These are phyloP conservation scores for Lophius piscatorius DNA, from an alignment of 2,113 vertebrate genomes.

Conservation along the genomic window DNA sequence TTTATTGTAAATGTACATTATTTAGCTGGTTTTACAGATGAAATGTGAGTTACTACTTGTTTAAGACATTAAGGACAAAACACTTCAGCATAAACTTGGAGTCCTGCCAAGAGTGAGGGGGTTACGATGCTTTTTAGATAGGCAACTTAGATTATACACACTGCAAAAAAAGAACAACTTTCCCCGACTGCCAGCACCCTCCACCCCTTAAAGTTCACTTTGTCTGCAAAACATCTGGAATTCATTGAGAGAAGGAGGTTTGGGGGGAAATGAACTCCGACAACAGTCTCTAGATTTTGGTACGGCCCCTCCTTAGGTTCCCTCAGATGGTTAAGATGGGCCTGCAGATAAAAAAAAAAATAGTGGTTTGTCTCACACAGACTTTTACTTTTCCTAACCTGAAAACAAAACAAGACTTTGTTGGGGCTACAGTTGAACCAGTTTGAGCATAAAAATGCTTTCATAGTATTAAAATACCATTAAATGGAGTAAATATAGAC, in stretches of 20 bases:
- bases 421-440: constrained; percentile 8
- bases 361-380: constrained; percentile 60
- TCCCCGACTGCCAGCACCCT: constrained; percentile 38
- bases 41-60: constrained; percentile 12
- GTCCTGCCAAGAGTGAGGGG: constrained; percentile 33
- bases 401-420: constrained; percentile 33
- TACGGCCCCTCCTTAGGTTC: constrained; percentile 75
- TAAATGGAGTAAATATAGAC: not conserved
- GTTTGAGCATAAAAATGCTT: constrained; percentile 1
- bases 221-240: constrained; percentile 88
- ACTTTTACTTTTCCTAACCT: constrained; percentile 36
- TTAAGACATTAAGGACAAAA: constrained; percentile 28
- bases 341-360: constrained; percentile 82
- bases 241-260: constrained; percentile 76
- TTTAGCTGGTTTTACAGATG: not conserved
- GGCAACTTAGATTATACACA: constrained; percentile 50
- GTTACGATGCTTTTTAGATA: constrained; percentile 14
- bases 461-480: constrained; percentile 7
- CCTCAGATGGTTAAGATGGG: constrained; percentile 78
- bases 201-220: constrained; percentile 68
- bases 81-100: constrained; percentile 32
- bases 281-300: constrained; percentile 71
- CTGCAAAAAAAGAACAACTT: constrained; percentile 22
- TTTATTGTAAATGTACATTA: constrained; percentile 21
- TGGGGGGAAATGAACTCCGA: constrained; percentile 74